A percentile compares a stretch with the other conserved stretches of the same genome.
phyloP scores from a whole-genome alignment of 2,797 vertebrate genomes.

The Botia kubotai region DNA sequence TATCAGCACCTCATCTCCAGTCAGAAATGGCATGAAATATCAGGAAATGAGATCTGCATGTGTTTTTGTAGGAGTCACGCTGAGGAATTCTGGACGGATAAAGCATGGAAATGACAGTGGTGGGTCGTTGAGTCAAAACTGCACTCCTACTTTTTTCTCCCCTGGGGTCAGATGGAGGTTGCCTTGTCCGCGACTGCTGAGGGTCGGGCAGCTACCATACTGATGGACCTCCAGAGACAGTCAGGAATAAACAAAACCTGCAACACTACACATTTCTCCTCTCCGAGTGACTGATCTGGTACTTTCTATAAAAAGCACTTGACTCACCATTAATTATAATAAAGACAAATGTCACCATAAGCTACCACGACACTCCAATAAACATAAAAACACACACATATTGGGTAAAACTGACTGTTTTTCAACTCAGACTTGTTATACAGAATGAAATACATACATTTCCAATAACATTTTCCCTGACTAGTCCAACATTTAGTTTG shows the following conservation, averaged over 20 bases:
- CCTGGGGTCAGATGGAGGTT: neutral
- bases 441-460: too few species aligned
- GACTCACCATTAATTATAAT: neutral
- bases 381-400: too few species aligned
- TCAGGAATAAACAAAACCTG: neutral
- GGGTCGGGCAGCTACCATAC: neutral
- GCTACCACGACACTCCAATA: too few species aligned
- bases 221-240: neutral
- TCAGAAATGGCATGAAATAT: neutral
- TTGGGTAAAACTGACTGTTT: too few species aligned
- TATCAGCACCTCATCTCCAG: slow-evolving; percentile 41
- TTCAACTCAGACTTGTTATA: too few species aligned
- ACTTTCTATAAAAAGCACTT: neutral
- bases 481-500: too few species aligned
- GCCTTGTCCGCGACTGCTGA: neutral
- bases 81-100: slow-evolving; percentile 7
- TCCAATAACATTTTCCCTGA: too few species aligned
- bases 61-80: slow-evolving; percentile 9
- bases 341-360: neutral
- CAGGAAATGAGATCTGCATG: slow-evolving; percentile 27
- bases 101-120: neutral
- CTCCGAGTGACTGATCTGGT: too few species aligned
- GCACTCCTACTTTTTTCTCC: slow-evolving; percentile 8
- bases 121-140: neutral
- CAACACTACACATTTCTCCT: neutral